A percentile compares a stretch with the other conserved stretches of the same genome.
Conservation (phyloP, 2,797 vertebrate species). For the Myripristis jacobus region DNA sequence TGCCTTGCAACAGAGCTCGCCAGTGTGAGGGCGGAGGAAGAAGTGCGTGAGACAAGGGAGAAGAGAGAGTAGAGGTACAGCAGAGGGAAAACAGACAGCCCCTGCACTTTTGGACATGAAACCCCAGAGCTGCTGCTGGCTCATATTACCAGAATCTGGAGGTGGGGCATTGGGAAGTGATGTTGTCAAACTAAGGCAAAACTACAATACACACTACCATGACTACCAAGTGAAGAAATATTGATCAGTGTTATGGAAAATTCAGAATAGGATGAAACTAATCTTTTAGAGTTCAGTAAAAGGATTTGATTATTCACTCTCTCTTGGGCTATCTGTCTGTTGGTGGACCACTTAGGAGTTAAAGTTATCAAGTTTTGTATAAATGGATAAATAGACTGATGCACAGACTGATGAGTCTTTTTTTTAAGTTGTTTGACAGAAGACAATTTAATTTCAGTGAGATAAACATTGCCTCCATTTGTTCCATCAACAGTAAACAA, state of each 20-base stretch:
- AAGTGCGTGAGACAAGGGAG: conserved; percentile 62
- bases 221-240: conserved; percentile 39
- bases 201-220: conserved; percentile 54
- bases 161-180: conserved; percentile 73
- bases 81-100: conserved; percentile 84
- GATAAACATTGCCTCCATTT: too few species aligned
- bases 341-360: not conserved
- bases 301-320: not conserved
- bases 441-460: too few species aligned
- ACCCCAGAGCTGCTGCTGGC: conserved; percentile 79
- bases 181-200: conserved; percentile 69
- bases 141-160: conserved; percentile 84
- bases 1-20: conserved; percentile 50
- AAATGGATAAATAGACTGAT: not conserved
- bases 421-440: too few species aligned
- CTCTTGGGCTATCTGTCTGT: too few species aligned
- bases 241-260: conserved; percentile 18
- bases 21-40: conserved; percentile 49
- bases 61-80: conserved; percentile 71
- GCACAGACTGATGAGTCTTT: not conserved
- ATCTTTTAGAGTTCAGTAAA: too few species aligned
- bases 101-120: conserved; percentile 80
- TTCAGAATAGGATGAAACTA: not conserved
- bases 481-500: too few species aligned
- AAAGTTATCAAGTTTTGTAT: not conserved